These are phyloP conservation scores for Ceratoteleas bidentatus DNA, from an alignment of 1,140 invertebrate genomes.

Conservation along the genomic window DNA sequence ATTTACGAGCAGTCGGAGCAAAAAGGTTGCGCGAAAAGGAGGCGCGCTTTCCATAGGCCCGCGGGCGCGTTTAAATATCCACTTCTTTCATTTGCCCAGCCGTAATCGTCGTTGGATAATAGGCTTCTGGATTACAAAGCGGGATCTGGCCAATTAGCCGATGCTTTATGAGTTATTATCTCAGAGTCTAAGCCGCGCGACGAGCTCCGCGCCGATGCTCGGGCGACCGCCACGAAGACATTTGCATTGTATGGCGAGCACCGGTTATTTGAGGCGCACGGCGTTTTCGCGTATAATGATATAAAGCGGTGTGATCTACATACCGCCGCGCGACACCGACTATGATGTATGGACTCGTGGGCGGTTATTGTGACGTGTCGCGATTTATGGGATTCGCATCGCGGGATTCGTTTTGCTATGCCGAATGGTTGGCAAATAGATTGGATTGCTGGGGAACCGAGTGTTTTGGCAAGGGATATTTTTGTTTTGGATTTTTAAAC, in stretches of 20 bases:
- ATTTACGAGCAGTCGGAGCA: constrained; percentile 46
- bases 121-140: constrained; percentile 47
- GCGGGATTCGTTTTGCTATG: too few relatives aligned
- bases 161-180: constrained; percentile 60
- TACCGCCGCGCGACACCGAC: too few relatives aligned
- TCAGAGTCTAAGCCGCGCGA: not conserved
- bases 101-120: constrained; percentile 41
- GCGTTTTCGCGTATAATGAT: too few relatives aligned
- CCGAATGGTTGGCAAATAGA: too few relatives aligned
- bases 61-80: constrained; percentile 7
- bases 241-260: too few relatives aligned
- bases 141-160: constrained; percentile 51
- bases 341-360: not conserved
- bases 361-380: constrained; percentile 22
- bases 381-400: constrained; percentile 19
- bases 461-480: too few relatives aligned
- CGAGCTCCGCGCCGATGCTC: too few relatives aligned
- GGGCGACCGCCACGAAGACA: too few relatives aligned
- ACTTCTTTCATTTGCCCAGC: constrained; percentile 46
- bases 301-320: too few relatives aligned
- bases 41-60: constrained; percentile 16
- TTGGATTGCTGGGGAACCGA: too few relatives aligned
- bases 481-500: too few relatives aligned
- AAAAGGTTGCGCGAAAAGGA: not conserved
- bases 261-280: too few relatives aligned